Conservation (phyloP, 2,888 invertebrate genomes). For the Drosophila merina region DNA sequence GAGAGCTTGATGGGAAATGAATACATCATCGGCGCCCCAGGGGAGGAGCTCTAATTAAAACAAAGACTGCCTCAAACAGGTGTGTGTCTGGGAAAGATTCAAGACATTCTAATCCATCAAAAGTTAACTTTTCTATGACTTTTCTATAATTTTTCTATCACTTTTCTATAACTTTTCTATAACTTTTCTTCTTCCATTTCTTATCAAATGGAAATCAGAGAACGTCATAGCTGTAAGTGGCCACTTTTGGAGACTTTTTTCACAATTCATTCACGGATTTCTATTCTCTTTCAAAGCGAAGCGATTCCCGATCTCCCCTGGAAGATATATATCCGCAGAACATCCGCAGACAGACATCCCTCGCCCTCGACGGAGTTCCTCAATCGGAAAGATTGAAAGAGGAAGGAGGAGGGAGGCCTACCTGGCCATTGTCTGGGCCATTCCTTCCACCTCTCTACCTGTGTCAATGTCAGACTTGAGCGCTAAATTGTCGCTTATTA, state of each 20-base stretch:
- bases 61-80: slow-evolving; percentile 22
- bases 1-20: slow-evolving; percentile 69
- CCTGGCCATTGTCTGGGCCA: slow-evolving; percentile 25
- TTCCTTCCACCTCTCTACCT: slow-evolving; percentile 45
- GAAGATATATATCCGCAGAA: slow-evolving; percentile 18
- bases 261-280: slow-evolving; percentile 15
- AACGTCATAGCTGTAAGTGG: not conserved
- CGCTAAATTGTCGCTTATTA: slow-evolving; percentile 79
- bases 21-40: slow-evolving; percentile 65
- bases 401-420: slow-evolving; percentile 5
- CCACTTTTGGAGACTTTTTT: not conserved
- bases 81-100: slow-evolving; percentile 14
- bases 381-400: not conserved
- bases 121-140: not conserved
- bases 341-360: slow-evolving; percentile 35
- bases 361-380: slow-evolving; percentile 34
- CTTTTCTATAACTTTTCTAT: too few relatives aligned
- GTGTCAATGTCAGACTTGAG: slow-evolving; percentile 74
- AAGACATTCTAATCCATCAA: slow-evolving; percentile 27
- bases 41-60: slow-evolving; percentile 27
- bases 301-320: slow-evolving; percentile 17
- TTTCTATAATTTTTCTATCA: too few relatives aligned
- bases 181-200: not conserved
- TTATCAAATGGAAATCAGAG: not conserved
- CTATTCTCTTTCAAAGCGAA: slow-evolving; percentile 3